Evolutionary conservation across 2,797 vertebrate species (phyloP).

Genomic region (Botia almorhae): DNA sequence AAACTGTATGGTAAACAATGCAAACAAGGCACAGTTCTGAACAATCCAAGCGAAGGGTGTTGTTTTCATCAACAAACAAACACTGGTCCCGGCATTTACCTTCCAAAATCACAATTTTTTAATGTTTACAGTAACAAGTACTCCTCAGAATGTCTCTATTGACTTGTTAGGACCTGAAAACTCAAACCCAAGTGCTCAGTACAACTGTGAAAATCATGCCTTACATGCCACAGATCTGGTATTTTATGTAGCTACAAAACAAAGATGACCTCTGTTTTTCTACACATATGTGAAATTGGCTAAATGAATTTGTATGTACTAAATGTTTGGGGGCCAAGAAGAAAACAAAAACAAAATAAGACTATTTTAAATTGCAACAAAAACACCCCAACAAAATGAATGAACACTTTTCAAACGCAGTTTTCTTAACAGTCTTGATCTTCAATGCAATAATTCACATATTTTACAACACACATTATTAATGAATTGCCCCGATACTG

Average conservation of each 20-base stretch:
- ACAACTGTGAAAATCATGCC: slow-evolving; percentile 38
- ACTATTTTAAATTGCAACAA: slow-evolving; percentile 48
- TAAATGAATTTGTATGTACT: slow-evolving; percentile 13
- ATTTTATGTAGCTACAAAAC: not conserved
- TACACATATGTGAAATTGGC: slow-evolving; percentile 40
- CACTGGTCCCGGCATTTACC: not conserved
- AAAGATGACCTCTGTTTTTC: slow-evolving; percentile 40
- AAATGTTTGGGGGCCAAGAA: slow-evolving; percentile 42
- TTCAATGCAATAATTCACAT: slow-evolving; percentile 68
- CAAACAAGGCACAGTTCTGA: slow-evolving; percentile 10
- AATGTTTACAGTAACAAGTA: not conserved
- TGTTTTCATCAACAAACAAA: slow-evolving; percentile 27
- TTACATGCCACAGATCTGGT: slow-evolving; percentile 36
- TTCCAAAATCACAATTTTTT: not conserved
- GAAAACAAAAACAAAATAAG: slow-evolving; percentile 44
- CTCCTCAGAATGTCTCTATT: not conserved
- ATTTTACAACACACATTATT: slow-evolving; percentile 51
- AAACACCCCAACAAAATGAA: slow-evolving; percentile 54
- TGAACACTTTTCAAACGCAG: slow-evolving; percentile 66
- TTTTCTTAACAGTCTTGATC: slow-evolving; percentile 70
- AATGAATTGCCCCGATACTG: slow-evolving; percentile 33
- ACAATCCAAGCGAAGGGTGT: slow-evolving; percentile 20
- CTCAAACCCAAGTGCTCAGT: slow-evolving; percentile 47
- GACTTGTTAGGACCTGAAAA: slow-evolving; percentile 38
- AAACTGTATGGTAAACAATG: not conserved